A percentile compares a stretch with the other conserved stretches of the same genome.
phyloP scores from a whole-genome alignment of 2,113 vertebrate species.

The Eptesicus fuscus region DNA sequence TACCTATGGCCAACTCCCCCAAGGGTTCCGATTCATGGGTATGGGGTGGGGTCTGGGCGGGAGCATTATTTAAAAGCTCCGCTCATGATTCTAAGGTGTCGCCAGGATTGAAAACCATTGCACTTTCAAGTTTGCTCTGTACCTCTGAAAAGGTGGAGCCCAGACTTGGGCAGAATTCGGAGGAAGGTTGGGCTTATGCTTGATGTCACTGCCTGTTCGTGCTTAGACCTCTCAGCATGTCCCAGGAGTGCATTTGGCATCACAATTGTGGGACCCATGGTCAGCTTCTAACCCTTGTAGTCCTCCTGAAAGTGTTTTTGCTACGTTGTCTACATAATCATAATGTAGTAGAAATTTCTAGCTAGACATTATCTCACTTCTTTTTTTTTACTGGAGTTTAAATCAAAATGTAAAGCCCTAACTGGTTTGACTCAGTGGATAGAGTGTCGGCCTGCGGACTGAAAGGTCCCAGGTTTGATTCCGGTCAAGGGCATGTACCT shows the following conservation, averaged over 20 bases:
- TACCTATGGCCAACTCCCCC: not conserved
- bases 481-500: no score
- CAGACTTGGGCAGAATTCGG: not conserved
- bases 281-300: not conserved
- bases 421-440: no score
- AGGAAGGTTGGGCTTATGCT: not conserved
- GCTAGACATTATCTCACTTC: not conserved
- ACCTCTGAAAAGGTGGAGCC: not conserved
- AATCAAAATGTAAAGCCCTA: not conserved
- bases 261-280: not conserved
- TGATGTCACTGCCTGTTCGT: not conserved
- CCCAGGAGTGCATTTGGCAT: not conserved
- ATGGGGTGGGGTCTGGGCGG: not conserved
- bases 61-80: not conserved
- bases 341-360: not conserved
- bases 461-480: no score
- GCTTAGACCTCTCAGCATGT: not conserved
- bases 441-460: no score
- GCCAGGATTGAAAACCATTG: not conserved
- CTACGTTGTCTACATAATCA: not conserved
- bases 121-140: not conserved
- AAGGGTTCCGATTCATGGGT: not conserved
- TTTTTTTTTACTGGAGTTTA: not conserved
- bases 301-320: not conserved
- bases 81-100: not conserved